phyloP scores from a whole-genome alignment of 2,113 vertebrate species.

The Indri indri region DNA sequence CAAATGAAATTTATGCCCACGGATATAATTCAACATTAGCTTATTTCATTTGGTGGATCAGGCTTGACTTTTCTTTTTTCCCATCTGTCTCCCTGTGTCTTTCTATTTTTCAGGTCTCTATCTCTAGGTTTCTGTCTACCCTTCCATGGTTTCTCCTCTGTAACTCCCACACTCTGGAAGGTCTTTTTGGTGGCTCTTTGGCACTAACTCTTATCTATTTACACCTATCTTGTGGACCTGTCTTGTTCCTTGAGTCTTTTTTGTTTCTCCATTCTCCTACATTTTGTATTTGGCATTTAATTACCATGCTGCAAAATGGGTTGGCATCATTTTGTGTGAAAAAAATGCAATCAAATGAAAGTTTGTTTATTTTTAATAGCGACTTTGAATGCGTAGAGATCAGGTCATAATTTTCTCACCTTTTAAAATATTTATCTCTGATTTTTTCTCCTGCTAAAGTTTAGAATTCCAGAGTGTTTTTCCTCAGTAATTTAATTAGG shows the following conservation, averaged over 20 bases:
- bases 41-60: not conserved
- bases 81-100: not conserved
- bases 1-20: not conserved
- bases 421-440: conserved; percentile 66
- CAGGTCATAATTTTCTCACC: conserved; percentile 68
- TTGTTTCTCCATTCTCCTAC: not conserved
- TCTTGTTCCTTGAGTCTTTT: not conserved
- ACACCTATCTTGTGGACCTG: not conserved
- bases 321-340: not conserved
- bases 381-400: conserved; percentile 27
- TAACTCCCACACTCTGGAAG: not conserved
- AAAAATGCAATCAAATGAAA: conserved; percentile 28
- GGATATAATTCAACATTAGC: not conserved
- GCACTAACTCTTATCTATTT: not conserved
- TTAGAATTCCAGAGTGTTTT: conserved; percentile 83
- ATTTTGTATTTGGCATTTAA: conserved; percentile 12
- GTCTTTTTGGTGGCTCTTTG: not conserved
- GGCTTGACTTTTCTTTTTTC: not conserved
- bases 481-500: conserved; percentile 87
- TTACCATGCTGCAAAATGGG: not conserved
- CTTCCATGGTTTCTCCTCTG: not conserved
- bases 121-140: not conserved
- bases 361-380: conserved; percentile 47
- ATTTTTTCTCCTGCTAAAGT: conserved; percentile 71
- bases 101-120: conserved; percentile 20